These are phyloP conservation scores for Gymnoscopelus microlampas DNA, from an alignment of 2,797 vertebrate genomes.

Conservation along the genomic window DNA sequence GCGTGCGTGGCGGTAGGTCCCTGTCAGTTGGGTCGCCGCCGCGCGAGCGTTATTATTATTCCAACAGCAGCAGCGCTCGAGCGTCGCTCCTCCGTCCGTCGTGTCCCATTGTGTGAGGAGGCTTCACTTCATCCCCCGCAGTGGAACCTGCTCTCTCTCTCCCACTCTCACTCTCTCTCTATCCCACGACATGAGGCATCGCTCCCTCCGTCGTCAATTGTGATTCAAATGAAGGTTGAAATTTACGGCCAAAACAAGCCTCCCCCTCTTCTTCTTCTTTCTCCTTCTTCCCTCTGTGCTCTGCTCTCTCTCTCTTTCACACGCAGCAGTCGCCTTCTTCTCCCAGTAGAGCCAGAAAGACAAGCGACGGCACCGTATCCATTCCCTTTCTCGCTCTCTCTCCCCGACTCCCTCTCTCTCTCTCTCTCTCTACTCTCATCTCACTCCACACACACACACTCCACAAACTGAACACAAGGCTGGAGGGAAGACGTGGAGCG, in stretches of 20 bases:
- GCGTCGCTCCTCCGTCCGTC: constrained; percentile 40
- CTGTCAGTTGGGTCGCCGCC: too few relatives aligned
- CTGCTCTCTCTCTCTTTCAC: not conserved
- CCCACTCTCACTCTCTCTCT: too few relatives aligned
- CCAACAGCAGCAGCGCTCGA: constrained; percentile 41
- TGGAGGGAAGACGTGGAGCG: constrained; percentile 56
- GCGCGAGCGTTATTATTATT: constrained; percentile 2
- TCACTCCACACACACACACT: constrained; percentile 28
- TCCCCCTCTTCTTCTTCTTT: constrained; percentile 1
- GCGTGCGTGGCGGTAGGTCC: too few relatives aligned
- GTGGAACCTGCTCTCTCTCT: constrained; percentile 33
- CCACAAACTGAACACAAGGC: constrained; percentile 10
- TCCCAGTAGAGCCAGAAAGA: constrained; percentile 15
- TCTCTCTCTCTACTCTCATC: constrained; percentile 23
- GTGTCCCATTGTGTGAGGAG: constrained; percentile 67
- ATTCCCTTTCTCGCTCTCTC: constrained; percentile 24
- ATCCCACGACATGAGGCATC: too few relatives aligned
- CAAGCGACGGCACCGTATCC: constrained; percentile 24
- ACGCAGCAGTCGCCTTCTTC: constrained; percentile 17
- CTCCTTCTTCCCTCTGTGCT: not conserved
- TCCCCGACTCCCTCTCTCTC: constrained; percentile 11
- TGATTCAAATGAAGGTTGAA: constrained; percentile 20
- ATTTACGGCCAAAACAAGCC: not conserved
- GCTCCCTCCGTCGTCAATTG: constrained; percentile 6
- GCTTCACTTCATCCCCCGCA: constrained; percentile 43